Base-by-base conservation (phyloP, 2,797 vertebrate species). In the Enteromius anoplus region DNA sequence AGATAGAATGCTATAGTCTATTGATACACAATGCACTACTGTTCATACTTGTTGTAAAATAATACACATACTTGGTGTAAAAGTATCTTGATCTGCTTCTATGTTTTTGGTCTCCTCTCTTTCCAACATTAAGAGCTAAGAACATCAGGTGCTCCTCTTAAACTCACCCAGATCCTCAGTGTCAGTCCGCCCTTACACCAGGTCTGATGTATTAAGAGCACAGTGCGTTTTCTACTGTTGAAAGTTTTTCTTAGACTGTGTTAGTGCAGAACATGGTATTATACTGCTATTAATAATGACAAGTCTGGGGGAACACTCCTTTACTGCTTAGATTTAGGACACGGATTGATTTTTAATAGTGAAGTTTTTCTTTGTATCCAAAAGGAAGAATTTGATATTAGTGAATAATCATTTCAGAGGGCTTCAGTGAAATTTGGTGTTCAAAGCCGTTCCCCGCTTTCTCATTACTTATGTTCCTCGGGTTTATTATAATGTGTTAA, bases 401-500 rank as follows among this genome's bases (percentile, higher is more conserved):
- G 34, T n/a, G 72, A 82, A 42, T 23, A 65, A 42, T 82, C 47
- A 21, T 21, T 75, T 66, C 42, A 40, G 34, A 66, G 47, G 17
- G 47, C 23, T 40, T 53, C 47, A 53, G 66, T 75, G 34, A 82
- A 68, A 76, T 68, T 60, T 51, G 62, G 34, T 29, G 17, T 68
- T 75, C 80, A 29, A 66, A 68, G 49, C 26, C 9, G 42, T 21
- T 55, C 17, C 49, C 65, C 40, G 19, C n/a, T 66, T 47, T 19
- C 40, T 82, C 11, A 26, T 37, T 64, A 64, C 62, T 64, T 65
- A 65, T 40, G n/a, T 75, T 82, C 34, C 34, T 47, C 4, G 1
- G 34, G 40, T 69, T 76, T 55, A 82, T 66, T 72, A 49, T 37
- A 84, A 84, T 64, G 55, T 84, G 69, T 64, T 78, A 84, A 84